Conservation (phyloP, 2,888 invertebrate species). For the Pandemis corylana region DNA sequence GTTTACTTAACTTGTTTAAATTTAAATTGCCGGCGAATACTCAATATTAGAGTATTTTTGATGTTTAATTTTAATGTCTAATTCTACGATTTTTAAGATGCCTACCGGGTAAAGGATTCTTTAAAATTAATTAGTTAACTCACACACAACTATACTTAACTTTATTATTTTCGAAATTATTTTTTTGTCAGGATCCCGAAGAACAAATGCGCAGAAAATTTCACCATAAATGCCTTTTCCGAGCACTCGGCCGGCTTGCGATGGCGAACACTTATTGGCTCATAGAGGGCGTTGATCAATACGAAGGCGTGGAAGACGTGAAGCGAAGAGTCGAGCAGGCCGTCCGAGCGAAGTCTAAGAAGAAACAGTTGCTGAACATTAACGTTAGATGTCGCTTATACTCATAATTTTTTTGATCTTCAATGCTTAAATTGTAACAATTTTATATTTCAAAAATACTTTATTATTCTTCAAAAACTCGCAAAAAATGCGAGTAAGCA, state of each 20-base stretch:
- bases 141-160: neutral
- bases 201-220: constrained; percentile 69
- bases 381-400: constrained; percentile 62
- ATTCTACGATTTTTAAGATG: too few relatives aligned
- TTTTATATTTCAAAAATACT: too few relatives aligned
- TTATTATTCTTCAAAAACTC: too few relatives aligned
- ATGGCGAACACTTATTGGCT: constrained; percentile 85
- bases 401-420: neutral
- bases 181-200: constrained; percentile 66
- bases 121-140: too few relatives aligned
- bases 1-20: neutral
- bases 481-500: too few relatives aligned
- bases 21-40: neutral
- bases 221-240: constrained; percentile 82
- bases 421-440: too few relatives aligned
- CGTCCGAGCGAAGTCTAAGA: constrained; percentile 77
- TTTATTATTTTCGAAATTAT: neutral
- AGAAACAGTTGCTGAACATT: constrained; percentile 78
- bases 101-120: too few relatives aligned
- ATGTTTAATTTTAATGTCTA: too few relatives aligned
- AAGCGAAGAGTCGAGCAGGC: constrained; percentile 83
- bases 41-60: too few relatives aligned
- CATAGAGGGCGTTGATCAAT: constrained; percentile 77
- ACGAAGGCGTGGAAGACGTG: constrained; percentile 81
- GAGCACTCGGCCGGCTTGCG: constrained; percentile 82